Conservation (phyloP, 2,888 invertebrate genomes). For the Ryuthela nishihirai region DNA sequence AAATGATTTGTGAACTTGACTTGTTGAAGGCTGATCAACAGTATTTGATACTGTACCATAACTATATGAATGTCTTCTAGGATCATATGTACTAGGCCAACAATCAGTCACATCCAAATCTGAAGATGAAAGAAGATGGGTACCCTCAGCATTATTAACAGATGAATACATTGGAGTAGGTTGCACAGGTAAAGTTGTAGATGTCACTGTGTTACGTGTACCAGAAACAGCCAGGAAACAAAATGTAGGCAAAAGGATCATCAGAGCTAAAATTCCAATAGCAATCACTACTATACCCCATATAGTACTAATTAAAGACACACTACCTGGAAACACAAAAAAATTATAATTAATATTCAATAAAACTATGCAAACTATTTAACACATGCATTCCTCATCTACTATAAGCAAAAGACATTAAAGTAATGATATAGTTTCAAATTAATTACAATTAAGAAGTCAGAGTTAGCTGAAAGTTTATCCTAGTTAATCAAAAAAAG, state of each 20-base stretch:
- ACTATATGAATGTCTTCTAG: constrained; percentile 11
- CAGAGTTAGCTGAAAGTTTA: too few relatives aligned
- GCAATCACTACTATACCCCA: constrained; percentile 29
- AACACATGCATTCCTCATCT: too few relatives aligned
- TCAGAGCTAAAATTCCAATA: constrained; percentile 3
- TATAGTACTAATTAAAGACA: constrained; percentile 14
- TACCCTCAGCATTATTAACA: constrained; percentile 7
- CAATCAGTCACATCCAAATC: constrained; percentile 6
- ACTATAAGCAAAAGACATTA: too few relatives aligned
- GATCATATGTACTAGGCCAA: constrained; percentile 27
- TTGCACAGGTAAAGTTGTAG: constrained; percentile 9
- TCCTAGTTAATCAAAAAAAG: too few relatives aligned
- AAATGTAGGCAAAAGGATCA: constrained; percentile 21
- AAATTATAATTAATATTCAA: background rate
- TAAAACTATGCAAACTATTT: too few relatives aligned
- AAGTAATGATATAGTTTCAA: too few relatives aligned
- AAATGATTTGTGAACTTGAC: too few relatives aligned
- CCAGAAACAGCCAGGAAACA: constrained; percentile 17
- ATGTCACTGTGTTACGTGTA: constrained; percentile 19
- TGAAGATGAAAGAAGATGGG: constrained; percentile 30
- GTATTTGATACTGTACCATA: constrained; percentile 7
- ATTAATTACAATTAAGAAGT: too few relatives aligned
- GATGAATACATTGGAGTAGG: constrained; percentile 14
- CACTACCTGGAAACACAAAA: constrained; percentile 16
- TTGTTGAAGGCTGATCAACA: background rate